A percentile compares a stretch with the other conserved stretches of the same genome.
Evolutionary conservation across 2,797 vertebrate genomes (phyloP).

Genomic region (Sarcophilus harrisii): DNA sequence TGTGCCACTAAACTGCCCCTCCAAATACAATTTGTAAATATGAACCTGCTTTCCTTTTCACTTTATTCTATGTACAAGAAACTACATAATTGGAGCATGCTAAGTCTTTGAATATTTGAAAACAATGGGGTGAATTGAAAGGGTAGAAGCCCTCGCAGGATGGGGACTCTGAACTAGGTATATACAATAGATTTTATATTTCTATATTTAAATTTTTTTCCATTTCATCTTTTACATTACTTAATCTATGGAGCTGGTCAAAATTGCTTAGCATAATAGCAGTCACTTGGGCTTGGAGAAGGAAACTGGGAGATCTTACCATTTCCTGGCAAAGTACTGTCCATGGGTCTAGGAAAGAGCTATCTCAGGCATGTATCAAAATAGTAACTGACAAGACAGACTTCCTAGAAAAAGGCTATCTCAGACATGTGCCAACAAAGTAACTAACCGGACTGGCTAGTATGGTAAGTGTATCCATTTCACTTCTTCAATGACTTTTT

Average conservation of each 20-base stretch:
- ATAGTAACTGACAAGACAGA: background rate
- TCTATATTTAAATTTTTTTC: background rate
- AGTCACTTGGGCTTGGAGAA: background rate
- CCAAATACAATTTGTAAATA: background rate
- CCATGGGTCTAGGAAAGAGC: background rate
- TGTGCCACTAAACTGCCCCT: no score
- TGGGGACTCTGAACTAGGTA: background rate
- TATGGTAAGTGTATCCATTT: background rate
- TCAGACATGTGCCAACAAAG: background rate
- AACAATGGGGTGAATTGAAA: background rate
- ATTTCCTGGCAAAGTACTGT: background rate
- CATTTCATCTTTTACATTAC: background rate
- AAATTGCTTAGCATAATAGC: background rate
- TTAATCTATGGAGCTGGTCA: background rate
- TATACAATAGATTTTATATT: background rate
- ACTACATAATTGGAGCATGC: background rate
- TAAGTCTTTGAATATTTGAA: background rate
- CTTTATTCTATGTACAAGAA: background rate
- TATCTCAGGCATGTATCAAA: background rate
- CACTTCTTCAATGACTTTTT: background rate
- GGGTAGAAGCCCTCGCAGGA: background rate
- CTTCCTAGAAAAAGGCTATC: background rate
- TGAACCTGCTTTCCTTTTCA: background rate
- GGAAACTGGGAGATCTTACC: background rate
- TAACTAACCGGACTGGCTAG: background rate